Evolutionary conservation across 2,797 vertebrate genomes (phyloP).

Genomic region (Poeciliopsis paucimaculata): DNA sequence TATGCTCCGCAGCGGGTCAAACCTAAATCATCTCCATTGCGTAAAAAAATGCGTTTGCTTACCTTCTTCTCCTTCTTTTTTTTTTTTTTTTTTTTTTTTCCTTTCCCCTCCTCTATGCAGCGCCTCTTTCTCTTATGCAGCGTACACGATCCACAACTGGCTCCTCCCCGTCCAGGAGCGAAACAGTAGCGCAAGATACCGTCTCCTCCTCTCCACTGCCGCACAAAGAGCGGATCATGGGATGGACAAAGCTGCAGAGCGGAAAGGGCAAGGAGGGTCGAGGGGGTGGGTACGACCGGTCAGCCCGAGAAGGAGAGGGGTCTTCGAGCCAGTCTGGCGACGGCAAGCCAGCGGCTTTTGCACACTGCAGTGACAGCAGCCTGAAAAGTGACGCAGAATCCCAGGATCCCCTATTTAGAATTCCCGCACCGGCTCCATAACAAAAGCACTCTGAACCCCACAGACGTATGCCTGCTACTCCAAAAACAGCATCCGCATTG

Average conservation of each 20-base stretch:
- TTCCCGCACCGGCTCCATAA: conserved; percentile 12
- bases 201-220: conserved; percentile 53
- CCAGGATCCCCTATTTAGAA: conserved; percentile 65
- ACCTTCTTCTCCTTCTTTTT: conserved; percentile 47
- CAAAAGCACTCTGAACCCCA: background rate
- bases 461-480: background rate
- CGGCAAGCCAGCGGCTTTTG: background rate
- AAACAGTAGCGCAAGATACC: conserved; percentile 53
- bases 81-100: too few species aligned
- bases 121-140: conserved; percentile 68
- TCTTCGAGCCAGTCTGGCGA: conserved; percentile 10
- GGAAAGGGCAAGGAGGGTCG: conserved; percentile 10
- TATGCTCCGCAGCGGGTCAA: conserved; percentile 28
- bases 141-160: conserved; percentile 69
- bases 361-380: conserved; percentile 69
- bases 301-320: conserved; percentile 37
- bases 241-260: conserved; percentile 20
- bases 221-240: conserved; percentile 35
- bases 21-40: conserved; percentile 54
- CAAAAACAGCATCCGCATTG: background rate
- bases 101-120: conserved; percentile 40
- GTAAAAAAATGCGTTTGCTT: conserved; percentile 65
- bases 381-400: conserved; percentile 72
- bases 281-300: background rate
- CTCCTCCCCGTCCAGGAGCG: conserved; percentile 80